A percentile compares a stretch with the other conserved stretches of the same genome.
Evolutionary conservation across 2,888 invertebrate species (phyloP).

Genomic region (Pegoplata infirma): DNA sequence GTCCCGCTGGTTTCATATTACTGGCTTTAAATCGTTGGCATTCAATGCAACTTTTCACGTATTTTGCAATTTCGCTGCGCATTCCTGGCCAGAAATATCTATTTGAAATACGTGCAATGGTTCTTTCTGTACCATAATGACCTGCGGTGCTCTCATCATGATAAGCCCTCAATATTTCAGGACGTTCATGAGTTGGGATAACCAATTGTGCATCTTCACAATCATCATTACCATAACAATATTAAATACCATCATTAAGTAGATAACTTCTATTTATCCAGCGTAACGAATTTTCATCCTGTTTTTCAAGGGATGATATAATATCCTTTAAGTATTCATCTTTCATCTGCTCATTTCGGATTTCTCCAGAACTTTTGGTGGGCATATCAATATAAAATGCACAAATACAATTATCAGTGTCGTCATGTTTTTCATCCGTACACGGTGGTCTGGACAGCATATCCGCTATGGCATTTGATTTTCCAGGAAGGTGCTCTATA

Average conservation of each 20-base stretch:
- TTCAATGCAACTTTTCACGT: slow-evolving; percentile 46
- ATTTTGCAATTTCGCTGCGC: slow-evolving; percentile 43
- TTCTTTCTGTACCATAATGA: slow-evolving; percentile 56
- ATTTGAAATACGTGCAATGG: slow-evolving; percentile 42
- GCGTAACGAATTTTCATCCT: slow-evolving; percentile 9
- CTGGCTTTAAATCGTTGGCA: slow-evolving; percentile 57
- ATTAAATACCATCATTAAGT: slow-evolving; percentile 13
- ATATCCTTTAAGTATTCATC: no score
- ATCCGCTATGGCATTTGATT: slow-evolving; percentile 44
- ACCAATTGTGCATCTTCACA: slow-evolving; percentile 43
- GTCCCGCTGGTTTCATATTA: slow-evolving; percentile 60
- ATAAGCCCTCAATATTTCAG: no score
- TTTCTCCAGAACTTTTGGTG: slow-evolving; percentile 38
- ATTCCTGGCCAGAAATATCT: slow-evolving; percentile 61
- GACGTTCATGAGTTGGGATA: no score
- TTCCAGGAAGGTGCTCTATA: slow-evolving; percentile 75
- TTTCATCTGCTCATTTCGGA: slow-evolving; percentile 32
- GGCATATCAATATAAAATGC: no score
- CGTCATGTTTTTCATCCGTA: no score
- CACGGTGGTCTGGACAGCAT: slow-evolving; percentile 50
- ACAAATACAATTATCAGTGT: no score
- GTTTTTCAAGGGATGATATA: slow-evolving; percentile 12
- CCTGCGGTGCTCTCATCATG: no score
- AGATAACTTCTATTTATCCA: slow-evolving; percentile 14
- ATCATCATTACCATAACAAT: slow-evolving; percentile 11